Percentiles rank a stretch among this genome's conserved stretches.
Evolutionary conservation across 2,888 invertebrate species (phyloP).

Genomic region (Melanophora roralis): DNA sequence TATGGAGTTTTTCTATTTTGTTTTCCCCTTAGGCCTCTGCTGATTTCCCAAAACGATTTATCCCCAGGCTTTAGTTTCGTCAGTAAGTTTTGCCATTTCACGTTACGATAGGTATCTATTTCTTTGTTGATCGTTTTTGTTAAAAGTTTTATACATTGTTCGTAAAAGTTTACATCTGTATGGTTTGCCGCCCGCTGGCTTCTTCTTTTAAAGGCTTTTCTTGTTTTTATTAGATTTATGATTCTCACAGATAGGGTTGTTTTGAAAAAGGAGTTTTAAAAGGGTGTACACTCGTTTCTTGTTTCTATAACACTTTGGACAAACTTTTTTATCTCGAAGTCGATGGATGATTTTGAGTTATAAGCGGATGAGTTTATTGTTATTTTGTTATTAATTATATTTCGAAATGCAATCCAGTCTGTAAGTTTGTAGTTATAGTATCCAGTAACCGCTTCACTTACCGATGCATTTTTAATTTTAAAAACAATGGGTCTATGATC

Average conservation of each 20-base stretch:
- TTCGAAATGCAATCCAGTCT: constrained; percentile 1
- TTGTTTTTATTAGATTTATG: too few relatives aligned
- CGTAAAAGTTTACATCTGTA: constrained; percentile 1
- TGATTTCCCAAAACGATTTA: neutral
- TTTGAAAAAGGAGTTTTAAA: neutral
- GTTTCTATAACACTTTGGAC: constrained; percentile 1
- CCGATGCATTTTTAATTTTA: neutral
- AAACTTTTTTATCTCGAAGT: neutral
- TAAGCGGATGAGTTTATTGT: neutral
- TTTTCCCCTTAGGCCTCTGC: neutral
- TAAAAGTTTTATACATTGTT: constrained; percentile 5
- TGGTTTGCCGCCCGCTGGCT: neutral
- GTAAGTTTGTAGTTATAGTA: constrained; percentile 6
- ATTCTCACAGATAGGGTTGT: neutral
- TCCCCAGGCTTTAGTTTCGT: neutral
- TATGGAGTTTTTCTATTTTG: neutral
- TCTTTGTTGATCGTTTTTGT: constrained; percentile 9
- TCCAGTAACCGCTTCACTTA: neutral
- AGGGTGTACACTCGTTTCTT: neutral
- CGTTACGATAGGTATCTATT: constrained; percentile 13
- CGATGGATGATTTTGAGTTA: neutral
- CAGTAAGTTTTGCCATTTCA: neutral
- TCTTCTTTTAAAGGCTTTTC: constrained; percentile 12
- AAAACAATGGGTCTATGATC: constrained; percentile 13
- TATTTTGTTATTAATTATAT: constrained; percentile 5